Base-by-base conservation (phyloP, 1,140 invertebrate species). In the Drosophila truncata region DNA sequence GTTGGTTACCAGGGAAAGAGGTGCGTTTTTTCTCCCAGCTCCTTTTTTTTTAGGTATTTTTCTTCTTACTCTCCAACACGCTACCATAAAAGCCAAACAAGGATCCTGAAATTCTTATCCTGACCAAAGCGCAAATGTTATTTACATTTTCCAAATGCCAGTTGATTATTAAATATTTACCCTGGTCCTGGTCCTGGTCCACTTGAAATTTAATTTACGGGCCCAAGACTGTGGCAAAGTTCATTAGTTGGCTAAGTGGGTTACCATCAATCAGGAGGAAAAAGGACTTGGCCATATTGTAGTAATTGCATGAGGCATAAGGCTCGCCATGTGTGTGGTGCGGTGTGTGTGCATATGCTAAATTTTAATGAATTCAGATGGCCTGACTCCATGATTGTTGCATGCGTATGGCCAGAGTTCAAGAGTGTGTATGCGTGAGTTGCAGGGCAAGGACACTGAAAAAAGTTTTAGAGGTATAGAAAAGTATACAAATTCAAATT, bases 91-190 rank as follows among this genome's bases (percentile, higher is more conserved):
- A 23, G 16, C 3, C 5, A n/a, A 18, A 33, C 27, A 46, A 29
- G 37, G 31, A 23, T 35, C 33, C 35, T 33, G 29, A 13, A 23
- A 55, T 18, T 25, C 27, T 35, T 41, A 52, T 50, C 44, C 35
- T 35, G 44, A 18, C 35, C 11, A n/a, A 54, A 44, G 41, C 41
- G 33, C 44, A 35, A 59, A 73, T 77, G 61, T 58, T 87, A 80
- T 80, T 86, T 79, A 57, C 80, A 67, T 63, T 82, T 74, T 47
- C 44, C 64, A 65, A 78, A 67, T 75, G 61, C 61, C 47, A 77
- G 84, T 83, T 87, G 84, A 80, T 87, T 87, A 87, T 83, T 80
- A 83, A 87, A 87, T 88, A 87, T 87, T 87, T 84, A 88, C 67
- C 65, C 69, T 62, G 72, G 60, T 44, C 50, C 35, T 27, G 55